Conservation (phyloP, 1,140 invertebrate genomes). For the Melanaphis sacchari region DNA sequence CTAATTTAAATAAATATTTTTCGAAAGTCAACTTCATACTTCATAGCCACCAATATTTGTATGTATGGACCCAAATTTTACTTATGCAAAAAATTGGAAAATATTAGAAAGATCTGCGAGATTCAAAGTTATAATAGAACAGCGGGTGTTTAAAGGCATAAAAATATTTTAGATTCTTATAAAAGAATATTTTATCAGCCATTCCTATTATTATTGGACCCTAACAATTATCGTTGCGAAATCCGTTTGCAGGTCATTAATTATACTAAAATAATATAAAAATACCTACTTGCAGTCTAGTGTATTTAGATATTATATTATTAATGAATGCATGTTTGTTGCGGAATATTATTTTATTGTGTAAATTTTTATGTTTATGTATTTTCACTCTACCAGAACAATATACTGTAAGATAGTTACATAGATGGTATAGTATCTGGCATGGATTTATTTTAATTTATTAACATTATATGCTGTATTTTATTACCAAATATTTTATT, state of each 20-base stretch:
- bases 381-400: slow-evolving; percentile 17
- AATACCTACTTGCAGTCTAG: background rate
- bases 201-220: slow-evolving; percentile 2
- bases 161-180: slow-evolving; percentile 5
- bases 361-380: background rate
- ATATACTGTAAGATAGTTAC: background rate
- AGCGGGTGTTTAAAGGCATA: background rate
- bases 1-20: no score
- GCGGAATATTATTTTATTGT: background rate
- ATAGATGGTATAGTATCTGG: background rate
- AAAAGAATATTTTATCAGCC: slow-evolving; percentile 15
- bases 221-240: background rate
- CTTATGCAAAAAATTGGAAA: background rate
- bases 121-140: background rate
- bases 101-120: background rate
- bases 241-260: background rate
- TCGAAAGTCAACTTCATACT: no score
- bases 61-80: background rate
- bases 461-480: background rate
- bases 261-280: slow-evolving; percentile 2
- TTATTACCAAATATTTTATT: background rate
- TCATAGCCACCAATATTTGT: background rate
- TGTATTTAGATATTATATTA: slow-evolving; percentile 2
- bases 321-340: background rate
- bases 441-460: background rate